Evolutionary conservation across 2,797 vertebrate genomes (phyloP).

Genomic region (Pseudotriccus pelzelni): DNA sequence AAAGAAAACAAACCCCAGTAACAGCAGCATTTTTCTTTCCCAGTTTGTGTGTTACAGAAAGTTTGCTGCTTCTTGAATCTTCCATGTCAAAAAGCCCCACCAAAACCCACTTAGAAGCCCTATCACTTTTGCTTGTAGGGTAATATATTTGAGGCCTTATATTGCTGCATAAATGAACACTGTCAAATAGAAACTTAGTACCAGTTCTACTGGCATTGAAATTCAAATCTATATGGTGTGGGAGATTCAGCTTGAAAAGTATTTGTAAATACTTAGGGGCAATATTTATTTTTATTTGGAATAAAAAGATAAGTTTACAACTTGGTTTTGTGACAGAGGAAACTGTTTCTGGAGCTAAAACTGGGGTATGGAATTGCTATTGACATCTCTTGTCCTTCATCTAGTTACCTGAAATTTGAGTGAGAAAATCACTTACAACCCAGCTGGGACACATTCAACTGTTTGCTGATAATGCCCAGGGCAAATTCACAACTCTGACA

Average conservation of each 20-base stretch:
- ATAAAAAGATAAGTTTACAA: background rate
- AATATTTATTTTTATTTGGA: background rate
- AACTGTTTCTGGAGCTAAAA: background rate
- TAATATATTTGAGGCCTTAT: background rate
- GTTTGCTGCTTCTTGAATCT: background rate
- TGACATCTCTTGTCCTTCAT: background rate
- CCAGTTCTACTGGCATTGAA: background rate
- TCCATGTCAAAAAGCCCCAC: background rate
- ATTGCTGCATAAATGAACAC: background rate
- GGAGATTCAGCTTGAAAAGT: background rate
- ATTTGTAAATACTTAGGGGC: background rate
- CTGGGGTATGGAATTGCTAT: background rate
- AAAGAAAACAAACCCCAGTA: background rate
- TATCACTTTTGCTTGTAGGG: background rate
- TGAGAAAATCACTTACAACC: background rate
- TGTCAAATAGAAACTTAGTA: background rate
- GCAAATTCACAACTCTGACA: conserved; percentile 12
- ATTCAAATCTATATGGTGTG: background rate
- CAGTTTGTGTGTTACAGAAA: background rate
- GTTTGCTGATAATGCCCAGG: background rate
- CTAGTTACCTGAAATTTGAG: background rate
- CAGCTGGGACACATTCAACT: background rate
- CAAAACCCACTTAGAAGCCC: background rate
- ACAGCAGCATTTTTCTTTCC: background rate
- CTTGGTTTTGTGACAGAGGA: background rate